phyloP scores from a whole-genome alignment of 2,888 invertebrate species.

The Heliconius sara region DNA sequence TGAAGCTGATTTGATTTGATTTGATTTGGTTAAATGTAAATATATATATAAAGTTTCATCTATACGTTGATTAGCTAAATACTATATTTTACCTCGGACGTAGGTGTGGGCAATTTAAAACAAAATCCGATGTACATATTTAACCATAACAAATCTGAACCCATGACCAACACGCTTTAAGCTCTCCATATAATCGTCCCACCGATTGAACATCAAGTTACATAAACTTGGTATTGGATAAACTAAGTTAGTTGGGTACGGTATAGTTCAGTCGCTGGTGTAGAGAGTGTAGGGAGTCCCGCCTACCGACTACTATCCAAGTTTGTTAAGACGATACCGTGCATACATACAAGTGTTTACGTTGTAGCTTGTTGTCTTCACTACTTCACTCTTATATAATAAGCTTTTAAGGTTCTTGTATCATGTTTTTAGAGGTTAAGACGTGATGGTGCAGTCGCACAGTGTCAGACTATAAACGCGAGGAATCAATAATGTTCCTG shows the following conservation, averaged over 20 bases:
- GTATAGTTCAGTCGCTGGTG: neutral
- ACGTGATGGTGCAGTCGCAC: too few relatives aligned
- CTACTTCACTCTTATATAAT: neutral
- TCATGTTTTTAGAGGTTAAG: neutral
- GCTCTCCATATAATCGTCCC: neutral
- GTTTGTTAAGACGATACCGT: conserved; percentile 28
- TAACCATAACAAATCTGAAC: neutral
- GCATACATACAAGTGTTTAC: conserved; percentile 18
- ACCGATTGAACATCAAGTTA: neutral
- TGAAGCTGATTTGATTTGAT: too few relatives aligned
- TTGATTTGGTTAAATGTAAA: too few relatives aligned
- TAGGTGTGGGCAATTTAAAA: too few relatives aligned
- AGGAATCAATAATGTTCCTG: too few relatives aligned
- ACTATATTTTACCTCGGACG: too few relatives aligned
- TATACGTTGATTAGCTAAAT: too few relatives aligned
- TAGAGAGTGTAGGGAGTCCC: neutral
- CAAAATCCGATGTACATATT: too few relatives aligned
- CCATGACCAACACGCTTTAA: neutral
- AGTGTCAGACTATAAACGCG: too few relatives aligned
- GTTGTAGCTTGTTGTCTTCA: neutral
- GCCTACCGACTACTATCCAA: conserved; percentile 4
- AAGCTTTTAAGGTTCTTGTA: conserved; percentile 6
- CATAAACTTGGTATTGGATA: neutral
- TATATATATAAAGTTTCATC: too few relatives aligned
- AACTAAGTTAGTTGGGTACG: conserved; percentile 14